Conservation (phyloP, 2,888 invertebrate species). For the Parnassius orleans region DNA sequence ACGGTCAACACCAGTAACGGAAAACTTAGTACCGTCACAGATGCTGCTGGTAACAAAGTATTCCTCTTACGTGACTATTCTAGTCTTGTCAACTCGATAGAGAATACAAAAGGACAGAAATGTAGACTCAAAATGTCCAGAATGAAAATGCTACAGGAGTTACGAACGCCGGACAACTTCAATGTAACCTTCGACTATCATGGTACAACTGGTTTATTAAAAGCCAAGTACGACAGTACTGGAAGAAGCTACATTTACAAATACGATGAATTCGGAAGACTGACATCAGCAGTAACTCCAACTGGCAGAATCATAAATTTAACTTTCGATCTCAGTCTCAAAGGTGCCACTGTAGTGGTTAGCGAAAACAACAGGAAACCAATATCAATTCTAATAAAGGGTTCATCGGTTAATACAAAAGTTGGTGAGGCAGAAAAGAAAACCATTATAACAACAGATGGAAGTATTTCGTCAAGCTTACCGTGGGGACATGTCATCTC, state of each 20-base stretch:
- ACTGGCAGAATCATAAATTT: slow-evolving; percentile 96
- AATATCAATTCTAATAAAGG: slow-evolving; percentile 92
- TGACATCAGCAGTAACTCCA: slow-evolving; percentile 95
- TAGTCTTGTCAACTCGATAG: slow-evolving; percentile 95
- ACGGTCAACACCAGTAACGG: slow-evolving; percentile 98
- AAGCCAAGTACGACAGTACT: slow-evolving; percentile 93
- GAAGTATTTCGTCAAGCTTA: slow-evolving; percentile 89
- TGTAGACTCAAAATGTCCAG: slow-evolving; percentile 94
- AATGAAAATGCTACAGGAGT: slow-evolving; percentile 94
- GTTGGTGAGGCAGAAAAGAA: slow-evolving; percentile 91
- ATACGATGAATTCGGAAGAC: slow-evolving; percentile 96
- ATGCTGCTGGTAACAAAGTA: slow-evolving; percentile 94
- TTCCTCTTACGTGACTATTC: slow-evolving; percentile 91
- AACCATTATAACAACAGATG: slow-evolving; percentile 90
- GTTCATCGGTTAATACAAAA: slow-evolving; percentile 90
- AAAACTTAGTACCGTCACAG: slow-evolving; percentile 95
- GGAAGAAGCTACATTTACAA: slow-evolving; percentile 96
- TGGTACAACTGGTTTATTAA: slow-evolving; percentile 92
- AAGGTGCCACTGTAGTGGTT: slow-evolving; percentile 93
- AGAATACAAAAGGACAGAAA: slow-evolving; percentile 96
- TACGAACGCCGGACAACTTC: slow-evolving; percentile 95
- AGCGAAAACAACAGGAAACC: slow-evolving; percentile 91
- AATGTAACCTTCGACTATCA: slow-evolving; percentile 97
- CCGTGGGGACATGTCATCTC: slow-evolving; percentile 94
- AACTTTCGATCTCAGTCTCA: slow-evolving; percentile 93